These are phyloP conservation scores for Gallinago undulata DNA, from an alignment of 2,113 vertebrate species.

Conservation along the genomic window DNA sequence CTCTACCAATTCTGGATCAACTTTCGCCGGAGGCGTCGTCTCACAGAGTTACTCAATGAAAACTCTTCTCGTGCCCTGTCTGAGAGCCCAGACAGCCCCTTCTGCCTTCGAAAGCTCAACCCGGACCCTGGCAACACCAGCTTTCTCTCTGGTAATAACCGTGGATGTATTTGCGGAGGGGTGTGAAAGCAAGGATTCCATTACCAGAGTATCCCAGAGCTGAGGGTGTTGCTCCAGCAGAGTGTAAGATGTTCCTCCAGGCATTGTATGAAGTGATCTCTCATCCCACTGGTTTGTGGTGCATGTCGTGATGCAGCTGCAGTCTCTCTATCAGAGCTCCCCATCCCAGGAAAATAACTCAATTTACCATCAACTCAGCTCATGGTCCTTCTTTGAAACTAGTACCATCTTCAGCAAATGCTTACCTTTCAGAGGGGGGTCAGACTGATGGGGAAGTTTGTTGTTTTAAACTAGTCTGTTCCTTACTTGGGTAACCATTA, in stretches of 20 bases:
- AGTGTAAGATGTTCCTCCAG: not conserved
- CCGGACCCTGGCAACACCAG: constrained; percentile 61
- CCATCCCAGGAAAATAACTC: not conserved
- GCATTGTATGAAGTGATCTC: not conserved
- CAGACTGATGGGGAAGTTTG: not conserved
- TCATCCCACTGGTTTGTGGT: not conserved
- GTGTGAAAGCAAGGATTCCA: accelerated
- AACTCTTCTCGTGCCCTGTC: constrained; percentile 38
- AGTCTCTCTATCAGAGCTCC: not conserved
- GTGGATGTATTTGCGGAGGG: not conserved
- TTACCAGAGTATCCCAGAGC: not conserved
- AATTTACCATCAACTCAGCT: not conserved
- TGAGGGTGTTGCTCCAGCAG: not conserved
- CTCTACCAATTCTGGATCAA: constrained; percentile 88
- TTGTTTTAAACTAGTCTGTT: not conserved
- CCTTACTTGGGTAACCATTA: not conserved
- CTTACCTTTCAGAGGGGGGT: not conserved
- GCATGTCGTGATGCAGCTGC: not conserved
- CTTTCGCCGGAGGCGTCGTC: constrained; percentile 75
- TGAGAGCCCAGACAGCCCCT: constrained; percentile 77
- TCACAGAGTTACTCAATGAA: constrained; percentile 81
- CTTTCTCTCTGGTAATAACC: constrained; percentile 82
- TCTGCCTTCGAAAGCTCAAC: constrained; percentile 75
- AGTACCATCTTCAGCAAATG: not conserved
- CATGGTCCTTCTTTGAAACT: not conserved